Evolutionary conservation across 2,113 vertebrate species (phyloP).

Genomic region (Onychorhynchus coronatus): DNA sequence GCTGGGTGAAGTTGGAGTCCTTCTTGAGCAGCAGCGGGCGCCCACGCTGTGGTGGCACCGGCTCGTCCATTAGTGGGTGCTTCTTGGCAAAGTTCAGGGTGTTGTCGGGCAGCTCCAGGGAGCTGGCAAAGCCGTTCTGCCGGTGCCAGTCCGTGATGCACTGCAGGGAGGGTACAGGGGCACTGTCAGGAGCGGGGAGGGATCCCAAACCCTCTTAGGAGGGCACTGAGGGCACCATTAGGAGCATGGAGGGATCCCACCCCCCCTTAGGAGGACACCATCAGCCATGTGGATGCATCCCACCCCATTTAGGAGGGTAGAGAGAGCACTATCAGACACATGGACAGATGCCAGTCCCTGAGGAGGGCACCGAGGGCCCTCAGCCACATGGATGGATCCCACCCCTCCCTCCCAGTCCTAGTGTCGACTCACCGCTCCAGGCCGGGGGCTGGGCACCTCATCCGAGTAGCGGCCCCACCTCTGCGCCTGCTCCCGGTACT

Average conservation of each 20-base stretch:
- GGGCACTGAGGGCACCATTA: not conserved
- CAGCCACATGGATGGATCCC: not conserved
- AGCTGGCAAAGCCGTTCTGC: constrained; percentile 84
- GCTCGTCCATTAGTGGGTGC: constrained; percentile 91
- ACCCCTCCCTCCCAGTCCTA: accelerated
- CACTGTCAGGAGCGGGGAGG: not conserved
- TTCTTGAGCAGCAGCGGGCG: constrained; percentile 92
- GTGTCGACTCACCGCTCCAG: constrained; percentile 84
- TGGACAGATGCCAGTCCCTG: accelerated
- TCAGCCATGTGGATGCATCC: not conserved
- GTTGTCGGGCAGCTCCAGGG: constrained; percentile 91
- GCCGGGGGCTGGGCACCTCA: constrained; percentile 81
- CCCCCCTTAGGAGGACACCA: not conserved
- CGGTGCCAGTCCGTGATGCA: constrained; percentile 92
- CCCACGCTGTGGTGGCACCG: constrained; percentile 72
- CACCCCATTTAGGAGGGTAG: not conserved
- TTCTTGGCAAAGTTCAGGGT: constrained; percentile 97
- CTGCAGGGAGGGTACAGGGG: constrained; percentile 50
- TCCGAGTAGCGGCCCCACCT: constrained; percentile 86
- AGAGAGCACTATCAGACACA: not conserved
- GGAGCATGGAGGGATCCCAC: not conserved
- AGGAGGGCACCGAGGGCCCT: not conserved
- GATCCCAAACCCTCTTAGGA: accelerated
- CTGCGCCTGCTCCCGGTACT: constrained; percentile 87
- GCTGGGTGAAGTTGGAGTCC: constrained; percentile 88